Evolutionary conservation across 2,113 vertebrate species (phyloP).

Genomic region (Pristiophorus japonicus): DNA sequence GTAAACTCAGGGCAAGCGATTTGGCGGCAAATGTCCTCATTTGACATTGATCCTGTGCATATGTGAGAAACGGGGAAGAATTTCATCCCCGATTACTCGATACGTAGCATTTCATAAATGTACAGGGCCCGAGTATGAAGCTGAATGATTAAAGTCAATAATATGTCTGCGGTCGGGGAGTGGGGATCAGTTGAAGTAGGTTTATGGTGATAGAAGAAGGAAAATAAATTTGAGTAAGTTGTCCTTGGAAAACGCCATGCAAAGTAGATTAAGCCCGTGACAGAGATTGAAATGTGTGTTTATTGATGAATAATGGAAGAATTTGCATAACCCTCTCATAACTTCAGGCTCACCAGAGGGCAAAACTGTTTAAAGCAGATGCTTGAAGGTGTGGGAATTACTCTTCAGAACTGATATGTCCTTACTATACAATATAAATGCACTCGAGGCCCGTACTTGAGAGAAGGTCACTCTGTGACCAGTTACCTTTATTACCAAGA

Average conservation of each 20-base stretch:
- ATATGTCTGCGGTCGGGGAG: not conserved
- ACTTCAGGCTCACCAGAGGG: not conserved
- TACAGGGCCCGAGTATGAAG: not conserved
- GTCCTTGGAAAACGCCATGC: not conserved
- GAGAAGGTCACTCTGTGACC: too few relatives aligned
- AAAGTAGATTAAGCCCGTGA: not conserved
- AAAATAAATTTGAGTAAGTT: not conserved
- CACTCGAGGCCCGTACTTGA: too few relatives aligned
- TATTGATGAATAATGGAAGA: not conserved
- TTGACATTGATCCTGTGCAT: too few relatives aligned
- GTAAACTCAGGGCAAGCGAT: not conserved
- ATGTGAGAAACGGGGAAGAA: too few relatives aligned
- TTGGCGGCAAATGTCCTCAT: too few relatives aligned
- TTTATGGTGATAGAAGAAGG: not conserved
- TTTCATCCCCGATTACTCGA: not conserved
- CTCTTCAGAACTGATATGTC: too few relatives aligned
- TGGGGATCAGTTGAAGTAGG: not conserved
- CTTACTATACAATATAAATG: too few relatives aligned
- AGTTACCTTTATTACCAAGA: too few relatives aligned
- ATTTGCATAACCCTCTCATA: not conserved
- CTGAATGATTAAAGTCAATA: not conserved
- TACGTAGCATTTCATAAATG: not conserved
- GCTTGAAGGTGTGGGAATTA: not conserved
- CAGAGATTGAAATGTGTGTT: not conserved
- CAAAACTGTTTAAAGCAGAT: not conserved